These are phyloP conservation scores for Aricia artaxerxes DNA, from an alignment of 2,888 invertebrate species.

Conservation along the genomic window DNA sequence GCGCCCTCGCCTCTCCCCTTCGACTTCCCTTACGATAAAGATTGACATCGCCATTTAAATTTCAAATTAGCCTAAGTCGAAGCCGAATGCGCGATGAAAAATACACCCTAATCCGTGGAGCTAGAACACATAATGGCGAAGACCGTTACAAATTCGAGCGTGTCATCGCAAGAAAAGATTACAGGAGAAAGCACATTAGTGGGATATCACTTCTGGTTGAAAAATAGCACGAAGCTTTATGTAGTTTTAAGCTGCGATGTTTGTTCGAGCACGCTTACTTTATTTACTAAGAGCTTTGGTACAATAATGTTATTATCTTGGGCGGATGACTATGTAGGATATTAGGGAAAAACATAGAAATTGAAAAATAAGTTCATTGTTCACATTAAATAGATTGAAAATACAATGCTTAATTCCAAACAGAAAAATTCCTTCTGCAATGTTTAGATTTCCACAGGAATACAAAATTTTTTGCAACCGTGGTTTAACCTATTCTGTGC, in stretches of 20 bases:
- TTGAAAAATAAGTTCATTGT: too few species aligned
- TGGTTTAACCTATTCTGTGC: too few species aligned
- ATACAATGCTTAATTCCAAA: too few species aligned
- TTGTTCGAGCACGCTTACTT: constrained; percentile 63
- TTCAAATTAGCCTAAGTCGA: constrained; percentile 72
- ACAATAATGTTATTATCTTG: not conserved
- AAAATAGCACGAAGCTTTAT: constrained; percentile 70
- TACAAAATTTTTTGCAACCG: too few species aligned
- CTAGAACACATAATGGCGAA: constrained; percentile 54
- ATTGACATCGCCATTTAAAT: constrained; percentile 75
- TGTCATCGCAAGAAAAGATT: constrained; percentile 78
- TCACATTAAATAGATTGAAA: too few species aligned
- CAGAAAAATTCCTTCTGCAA: too few species aligned
- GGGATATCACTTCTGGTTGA: constrained; percentile 73
- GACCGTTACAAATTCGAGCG: constrained; percentile 57
- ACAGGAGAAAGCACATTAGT: constrained; percentile 77
- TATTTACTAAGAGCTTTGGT: not conserved
- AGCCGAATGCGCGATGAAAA: constrained; percentile 50
- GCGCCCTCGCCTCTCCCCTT: constrained; percentile 69
- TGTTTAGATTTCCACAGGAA: too few species aligned
- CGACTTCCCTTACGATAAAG: constrained; percentile 78
- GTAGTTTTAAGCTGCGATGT: constrained; percentile 59
- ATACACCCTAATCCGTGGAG: constrained; percentile 49
- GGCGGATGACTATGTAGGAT: not conserved
- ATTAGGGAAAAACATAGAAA: too few species aligned